phyloP scores from a whole-genome alignment of 2,797 vertebrate genomes.

The Bradypodion pumilum region DNA sequence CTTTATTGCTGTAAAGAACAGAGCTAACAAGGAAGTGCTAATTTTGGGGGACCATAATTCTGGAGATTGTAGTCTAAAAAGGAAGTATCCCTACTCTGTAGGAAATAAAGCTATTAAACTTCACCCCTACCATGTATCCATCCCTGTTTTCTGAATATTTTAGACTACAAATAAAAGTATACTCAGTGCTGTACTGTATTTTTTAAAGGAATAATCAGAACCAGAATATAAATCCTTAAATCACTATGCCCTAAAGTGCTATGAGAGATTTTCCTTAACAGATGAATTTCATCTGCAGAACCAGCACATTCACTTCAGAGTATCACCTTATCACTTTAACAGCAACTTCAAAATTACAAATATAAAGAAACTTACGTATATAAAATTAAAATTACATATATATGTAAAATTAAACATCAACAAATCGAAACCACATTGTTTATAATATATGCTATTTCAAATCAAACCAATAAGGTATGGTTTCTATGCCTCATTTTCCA shows the following conservation, averaged over 20 bases:
- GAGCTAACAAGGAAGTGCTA: background rate
- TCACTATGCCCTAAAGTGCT: background rate
- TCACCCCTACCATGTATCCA: background rate
- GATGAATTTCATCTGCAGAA: too few species aligned
- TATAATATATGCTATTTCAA: too few species aligned
- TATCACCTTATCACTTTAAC: background rate
- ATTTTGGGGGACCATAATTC: background rate
- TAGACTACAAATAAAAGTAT: conserved; percentile 14
- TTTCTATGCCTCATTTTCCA: too few species aligned
- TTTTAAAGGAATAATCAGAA: conserved; percentile 27
- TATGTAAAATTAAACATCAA: too few species aligned
- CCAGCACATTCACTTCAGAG: background rate
- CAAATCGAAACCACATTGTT: too few species aligned
- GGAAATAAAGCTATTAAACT: background rate
- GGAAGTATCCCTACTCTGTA: too few species aligned
- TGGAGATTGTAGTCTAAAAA: background rate
- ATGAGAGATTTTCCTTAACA: conserved; percentile 17
- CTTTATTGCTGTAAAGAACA: background rate
- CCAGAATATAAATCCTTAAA: conserved; percentile 35
- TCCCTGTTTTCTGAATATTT: background rate
- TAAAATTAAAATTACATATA: too few species aligned
- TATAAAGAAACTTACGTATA: too few species aligned
- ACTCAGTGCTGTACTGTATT: background rate
- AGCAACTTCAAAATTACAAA: too few species aligned
- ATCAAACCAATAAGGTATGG: too few species aligned